phyloP scores from a whole-genome alignment of 2,797 vertebrate genomes.

The Peromyscus aztecus region DNA sequence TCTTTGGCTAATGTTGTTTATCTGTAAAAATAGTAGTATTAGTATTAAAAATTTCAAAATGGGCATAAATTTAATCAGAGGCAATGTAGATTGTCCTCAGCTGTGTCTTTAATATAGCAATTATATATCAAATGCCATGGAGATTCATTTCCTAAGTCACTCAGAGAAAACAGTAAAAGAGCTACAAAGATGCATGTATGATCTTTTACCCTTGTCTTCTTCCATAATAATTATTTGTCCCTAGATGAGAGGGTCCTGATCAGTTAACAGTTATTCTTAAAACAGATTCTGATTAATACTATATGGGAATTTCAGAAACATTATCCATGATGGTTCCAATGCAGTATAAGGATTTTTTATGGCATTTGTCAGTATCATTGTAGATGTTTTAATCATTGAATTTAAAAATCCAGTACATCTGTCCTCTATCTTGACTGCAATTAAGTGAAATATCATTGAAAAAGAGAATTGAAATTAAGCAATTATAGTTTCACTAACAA shows the following conservation, averaged over 20 bases:
- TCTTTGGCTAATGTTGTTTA: not conserved
- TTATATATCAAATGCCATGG: not conserved
- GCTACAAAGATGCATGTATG: not conserved
- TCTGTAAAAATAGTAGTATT: not conserved
- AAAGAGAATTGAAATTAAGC: conserved; percentile 50
- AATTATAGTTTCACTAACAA: conserved; percentile 62
- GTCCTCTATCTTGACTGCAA: conserved; percentile 55
- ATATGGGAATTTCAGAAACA: not conserved
- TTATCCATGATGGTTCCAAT: not conserved
- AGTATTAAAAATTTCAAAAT: not conserved
- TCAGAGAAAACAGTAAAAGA: not conserved
- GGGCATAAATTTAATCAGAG: not conserved
- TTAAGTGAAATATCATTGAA: conserved; percentile 68
- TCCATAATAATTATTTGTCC: not conserved
- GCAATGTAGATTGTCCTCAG: not conserved
- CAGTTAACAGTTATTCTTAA: not conserved
- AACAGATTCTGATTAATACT: not conserved
- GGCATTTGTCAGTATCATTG: not conserved
- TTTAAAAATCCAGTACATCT: conserved; percentile 52
- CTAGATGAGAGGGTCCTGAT: not conserved
- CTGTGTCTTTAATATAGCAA: not conserved
- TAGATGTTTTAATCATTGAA: conserved; percentile 63
- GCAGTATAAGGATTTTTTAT: not conserved
- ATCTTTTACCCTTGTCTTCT: not conserved
- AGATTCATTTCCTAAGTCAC: not conserved